These are phyloP conservation scores for Aspiorhynchus laticeps DNA, from an alignment of 2,113 vertebrate species.

Conservation along the genomic window DNA sequence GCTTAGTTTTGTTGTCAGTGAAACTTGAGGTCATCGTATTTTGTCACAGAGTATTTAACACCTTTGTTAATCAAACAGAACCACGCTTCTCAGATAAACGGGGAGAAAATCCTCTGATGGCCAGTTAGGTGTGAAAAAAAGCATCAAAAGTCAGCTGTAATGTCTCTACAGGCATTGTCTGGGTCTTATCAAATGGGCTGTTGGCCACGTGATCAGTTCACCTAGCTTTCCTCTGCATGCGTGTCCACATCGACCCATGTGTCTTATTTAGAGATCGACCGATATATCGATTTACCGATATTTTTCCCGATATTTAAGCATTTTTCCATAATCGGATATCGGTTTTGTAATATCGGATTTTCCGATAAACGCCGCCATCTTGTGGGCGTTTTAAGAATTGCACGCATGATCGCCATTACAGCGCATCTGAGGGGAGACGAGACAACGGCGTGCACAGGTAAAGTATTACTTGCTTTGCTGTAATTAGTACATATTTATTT, in stretches of 20 bases:
- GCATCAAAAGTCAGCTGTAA: neutral
- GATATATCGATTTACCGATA: too few relatives aligned
- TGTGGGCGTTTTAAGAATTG: too few relatives aligned
- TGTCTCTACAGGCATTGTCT: neutral
- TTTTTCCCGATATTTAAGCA: too few relatives aligned
- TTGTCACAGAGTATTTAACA: conserved; percentile 10
- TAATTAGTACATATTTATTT: too few relatives aligned
- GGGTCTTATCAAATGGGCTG: conserved; percentile 26
- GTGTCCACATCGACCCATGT: neutral
- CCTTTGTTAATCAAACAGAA: conserved; percentile 44
- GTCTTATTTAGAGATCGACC: too few relatives aligned
- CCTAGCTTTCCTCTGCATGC: neutral
- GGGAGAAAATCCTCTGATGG: conserved; percentile 9
- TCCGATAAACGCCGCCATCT: too few relatives aligned
- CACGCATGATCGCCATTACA: too few relatives aligned
- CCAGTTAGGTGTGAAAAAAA: conserved; percentile 9
- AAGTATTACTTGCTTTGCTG: too few relatives aligned
- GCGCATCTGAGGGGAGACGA: too few relatives aligned
- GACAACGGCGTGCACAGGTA: too few relatives aligned
- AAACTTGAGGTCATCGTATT: neutral
- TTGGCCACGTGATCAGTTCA: neutral
- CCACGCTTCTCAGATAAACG: conserved; percentile 10
- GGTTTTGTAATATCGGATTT: too few relatives aligned
- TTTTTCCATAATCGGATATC: too few relatives aligned
- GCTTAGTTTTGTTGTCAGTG: conserved; percentile 19